Percentiles rank a stretch among this genome's conserved stretches.
Conservation (phyloP, 1,140 invertebrate genomes). For the Manduca sexta region DNA sequence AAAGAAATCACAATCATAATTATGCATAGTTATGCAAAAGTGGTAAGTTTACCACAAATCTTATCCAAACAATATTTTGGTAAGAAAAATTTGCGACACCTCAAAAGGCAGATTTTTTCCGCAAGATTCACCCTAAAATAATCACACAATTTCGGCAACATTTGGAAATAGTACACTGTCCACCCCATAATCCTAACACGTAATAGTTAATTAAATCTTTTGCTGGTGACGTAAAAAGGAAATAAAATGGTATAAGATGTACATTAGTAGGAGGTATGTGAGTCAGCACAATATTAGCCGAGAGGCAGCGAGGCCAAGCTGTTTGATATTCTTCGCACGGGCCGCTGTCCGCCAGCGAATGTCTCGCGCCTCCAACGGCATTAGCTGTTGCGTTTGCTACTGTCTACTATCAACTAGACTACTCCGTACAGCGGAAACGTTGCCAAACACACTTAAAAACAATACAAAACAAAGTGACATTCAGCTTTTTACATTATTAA, state of each 20-base stretch:
- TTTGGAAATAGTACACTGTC: too few relatives aligned
- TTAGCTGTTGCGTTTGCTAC: conserved; percentile 6
- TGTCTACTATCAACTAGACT: too few relatives aligned
- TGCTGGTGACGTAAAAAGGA: conserved; percentile 26
- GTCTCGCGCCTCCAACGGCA: conserved; percentile 25
- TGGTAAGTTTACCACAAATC: too few relatives aligned
- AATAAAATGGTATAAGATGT: conserved; percentile 41
- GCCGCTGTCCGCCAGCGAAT: conserved; percentile 29
- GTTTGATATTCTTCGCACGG: conserved; percentile 48
- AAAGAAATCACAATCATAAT: too few relatives aligned
- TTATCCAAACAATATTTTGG: too few relatives aligned
- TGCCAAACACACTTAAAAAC: neutral
- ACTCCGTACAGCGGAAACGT: too few relatives aligned
- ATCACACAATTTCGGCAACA: too few relatives aligned
- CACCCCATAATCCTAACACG: too few relatives aligned
- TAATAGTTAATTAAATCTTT: conserved; percentile 15
- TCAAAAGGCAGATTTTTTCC: too few relatives aligned
- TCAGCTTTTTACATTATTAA: neutral
- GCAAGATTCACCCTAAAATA: too few relatives aligned
- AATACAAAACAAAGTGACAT: neutral
- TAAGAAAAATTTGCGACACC: too few relatives aligned
- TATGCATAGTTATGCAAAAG: too few relatives aligned
- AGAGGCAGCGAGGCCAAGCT: conserved; percentile 19
- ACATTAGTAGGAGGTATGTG: conserved; percentile 48
- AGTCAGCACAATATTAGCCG: conserved; percentile 56